A percentile compares a stretch with the other conserved stretches of the same genome.
phyloP scores from a whole-genome alignment of 2,888 invertebrate species.

The Nysson spinosus region DNA sequence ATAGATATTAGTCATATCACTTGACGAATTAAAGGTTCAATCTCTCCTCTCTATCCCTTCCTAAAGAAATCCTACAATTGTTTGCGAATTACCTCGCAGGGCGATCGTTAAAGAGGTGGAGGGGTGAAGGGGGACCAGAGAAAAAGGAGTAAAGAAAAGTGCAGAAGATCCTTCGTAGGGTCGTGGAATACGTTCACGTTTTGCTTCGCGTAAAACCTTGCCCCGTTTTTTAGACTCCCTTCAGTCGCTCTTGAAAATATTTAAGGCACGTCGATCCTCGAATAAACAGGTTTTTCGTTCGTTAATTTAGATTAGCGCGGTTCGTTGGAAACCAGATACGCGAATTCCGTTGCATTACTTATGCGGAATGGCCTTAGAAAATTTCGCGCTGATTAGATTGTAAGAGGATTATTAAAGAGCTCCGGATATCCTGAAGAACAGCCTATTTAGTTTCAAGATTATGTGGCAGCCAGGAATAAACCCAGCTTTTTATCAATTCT shows the following conservation, averaged over 20 bases:
- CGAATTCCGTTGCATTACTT: conserved; percentile 2
- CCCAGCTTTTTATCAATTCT: no score
- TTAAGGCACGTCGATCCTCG: conserved; percentile 30
- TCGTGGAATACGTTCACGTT: neutral
- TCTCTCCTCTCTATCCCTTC: no score
- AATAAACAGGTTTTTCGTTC: conserved; percentile 30
- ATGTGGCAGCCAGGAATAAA: no score
- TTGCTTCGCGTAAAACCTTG: conserved; percentile 18
- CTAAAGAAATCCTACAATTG: no score
- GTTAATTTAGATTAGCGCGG: conserved; percentile 21
- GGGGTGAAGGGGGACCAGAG: neutral
- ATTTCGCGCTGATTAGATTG: neutral
- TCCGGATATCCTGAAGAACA: no score
- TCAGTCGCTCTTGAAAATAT: conserved; percentile 29
- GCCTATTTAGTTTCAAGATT: no score
- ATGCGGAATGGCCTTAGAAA: neutral
- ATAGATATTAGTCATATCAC: no score
- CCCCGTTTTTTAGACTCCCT: conserved; percentile 27
- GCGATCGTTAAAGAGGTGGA: neutral
- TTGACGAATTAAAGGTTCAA: no score
- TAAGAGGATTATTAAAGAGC: no score
- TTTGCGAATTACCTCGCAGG: neutral
- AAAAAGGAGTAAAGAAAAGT: neutral
- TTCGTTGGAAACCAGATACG: neutral
- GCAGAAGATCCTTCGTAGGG: neutral